Evolutionary conservation across 1,140 invertebrate species (phyloP), one percentile per base, ranked within the genome.

Genomic region (Mercenaria mercenaria): DNA sequence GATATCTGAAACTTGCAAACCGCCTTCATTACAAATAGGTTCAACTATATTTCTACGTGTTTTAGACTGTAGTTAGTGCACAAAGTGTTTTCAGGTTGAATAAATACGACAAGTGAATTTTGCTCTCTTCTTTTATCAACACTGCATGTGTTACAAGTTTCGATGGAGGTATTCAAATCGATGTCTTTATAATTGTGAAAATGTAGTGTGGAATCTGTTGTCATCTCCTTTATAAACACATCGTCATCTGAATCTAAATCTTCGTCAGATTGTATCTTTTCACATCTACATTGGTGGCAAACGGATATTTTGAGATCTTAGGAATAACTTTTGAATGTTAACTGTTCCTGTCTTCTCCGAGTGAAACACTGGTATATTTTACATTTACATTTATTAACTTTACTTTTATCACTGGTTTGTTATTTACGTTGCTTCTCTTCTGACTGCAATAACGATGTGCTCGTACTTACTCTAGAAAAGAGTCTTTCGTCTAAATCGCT

Each of bases 241-340:
- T 80, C 77, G 29, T 80, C 77, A 23, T 50, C 77, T 23, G 56
- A 23, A 3, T 50, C 77, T 23, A 80, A 23, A 8, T 80, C 77
- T 34, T n/a, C 26, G 15, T 34, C 77, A 1, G 20, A 1, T 80
- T 56, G 34, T 56, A 34, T 13, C 20, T 37, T 23, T 43, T 50
- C 0, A 77, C 13, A 23, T 77, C 26, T 26, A 77, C 74, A 20
- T 26, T 43, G 20, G 74, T 43, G n/a, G 43, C 74, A 2, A 77
- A 47, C 18, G 74, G 69, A 43, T 41, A 74, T 23, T 56, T 56
- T 56, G 20, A 13, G 8, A 56, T 39, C 59, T 64, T 26, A 4
- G 59, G n/a, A 8, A 29, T 64, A 29, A 29, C 20, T 10, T 4
- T 29, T 8, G 59, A 64, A 29, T 29, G n/a, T 4, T 2, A 29